Conservation (phyloP, 2,888 invertebrate species). For the Andricus curvator region DNA sequence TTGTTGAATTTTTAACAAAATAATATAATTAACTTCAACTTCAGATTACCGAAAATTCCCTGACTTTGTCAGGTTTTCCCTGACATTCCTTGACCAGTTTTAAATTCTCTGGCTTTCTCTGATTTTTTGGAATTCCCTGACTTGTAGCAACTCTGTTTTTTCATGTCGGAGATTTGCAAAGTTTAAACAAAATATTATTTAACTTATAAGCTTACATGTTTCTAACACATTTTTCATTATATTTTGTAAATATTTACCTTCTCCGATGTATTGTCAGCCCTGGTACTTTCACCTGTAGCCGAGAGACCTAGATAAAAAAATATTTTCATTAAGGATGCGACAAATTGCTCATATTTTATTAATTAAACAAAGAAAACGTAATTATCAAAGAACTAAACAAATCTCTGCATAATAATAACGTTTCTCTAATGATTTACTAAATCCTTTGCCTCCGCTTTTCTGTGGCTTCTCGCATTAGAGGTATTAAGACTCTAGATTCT, state of each 20-base stretch:
- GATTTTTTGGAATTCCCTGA: too few species aligned
- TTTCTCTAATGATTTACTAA: slow-evolving; percentile 18
- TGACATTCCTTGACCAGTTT: too few species aligned
- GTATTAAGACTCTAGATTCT: slow-evolving; percentile 44
- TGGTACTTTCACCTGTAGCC: slow-evolving; percentile 70
- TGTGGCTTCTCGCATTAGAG: slow-evolving; percentile 52
- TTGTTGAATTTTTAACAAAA: too few species aligned
- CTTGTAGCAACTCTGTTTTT: too few species aligned
- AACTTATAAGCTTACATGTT: too few species aligned
- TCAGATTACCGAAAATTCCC: too few species aligned
- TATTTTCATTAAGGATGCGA: background rate
- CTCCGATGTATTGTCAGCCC: slow-evolving; percentile 69
- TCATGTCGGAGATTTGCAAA: too few species aligned
- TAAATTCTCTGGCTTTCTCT: too few species aligned
- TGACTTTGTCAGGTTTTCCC: too few species aligned
- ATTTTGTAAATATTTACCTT: slow-evolving; percentile 59
- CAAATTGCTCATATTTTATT: background rate
- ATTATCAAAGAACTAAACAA: background rate
- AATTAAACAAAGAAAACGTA: background rate
- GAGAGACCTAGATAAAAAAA: slow-evolving; percentile 67
- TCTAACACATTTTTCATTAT: too few species aligned
- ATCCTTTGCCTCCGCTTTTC: slow-evolving; percentile 36
- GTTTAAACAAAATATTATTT: too few species aligned
- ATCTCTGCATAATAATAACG: background rate
- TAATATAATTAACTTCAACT: too few species aligned